Percentiles rank a stretch among this genome's conserved stretches.
phyloP scores from a whole-genome alignment of 2,888 invertebrate genomes.

The Sclerodermus sp. region DNA sequence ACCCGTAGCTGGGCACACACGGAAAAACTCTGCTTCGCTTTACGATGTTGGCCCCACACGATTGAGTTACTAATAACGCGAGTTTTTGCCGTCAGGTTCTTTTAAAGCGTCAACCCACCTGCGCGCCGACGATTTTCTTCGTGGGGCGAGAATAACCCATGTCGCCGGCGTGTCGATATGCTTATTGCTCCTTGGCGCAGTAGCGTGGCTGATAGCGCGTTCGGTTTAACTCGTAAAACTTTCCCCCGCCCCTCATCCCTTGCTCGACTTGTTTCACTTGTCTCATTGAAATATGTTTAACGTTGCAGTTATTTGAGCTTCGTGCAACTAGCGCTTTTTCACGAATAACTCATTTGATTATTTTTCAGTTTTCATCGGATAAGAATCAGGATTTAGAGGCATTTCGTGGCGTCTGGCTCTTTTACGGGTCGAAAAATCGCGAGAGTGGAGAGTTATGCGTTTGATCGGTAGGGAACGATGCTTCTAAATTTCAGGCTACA shows the following conservation, averaged over 20 bases:
- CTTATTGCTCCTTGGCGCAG: background rate
- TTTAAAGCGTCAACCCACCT: constrained; percentile 3
- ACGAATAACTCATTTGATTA: too few relatives aligned
- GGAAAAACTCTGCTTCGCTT: constrained; percentile 4
- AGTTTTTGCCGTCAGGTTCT: constrained; percentile 10
- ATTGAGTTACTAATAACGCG: constrained; percentile 20
- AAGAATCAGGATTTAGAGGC: too few relatives aligned
- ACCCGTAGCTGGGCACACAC: background rate
- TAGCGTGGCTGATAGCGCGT: too few relatives aligned
- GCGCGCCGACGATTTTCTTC: constrained; percentile 5
- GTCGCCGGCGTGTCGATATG: background rate
- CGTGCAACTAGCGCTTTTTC: too few relatives aligned
- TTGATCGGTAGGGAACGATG: constrained; percentile 4
- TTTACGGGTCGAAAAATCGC: background rate
- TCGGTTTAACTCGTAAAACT: too few relatives aligned
- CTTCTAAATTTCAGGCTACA: constrained; percentile 17
- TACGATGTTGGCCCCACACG: constrained; percentile 6
- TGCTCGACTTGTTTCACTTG: too few relatives aligned
- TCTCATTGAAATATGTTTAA: too few relatives aligned
- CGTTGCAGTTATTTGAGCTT: too few relatives aligned
- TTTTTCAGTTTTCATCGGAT: too few relatives aligned
- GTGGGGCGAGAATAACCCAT: background rate
- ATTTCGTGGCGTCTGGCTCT: too few relatives aligned
- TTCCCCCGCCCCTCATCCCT: too few relatives aligned
- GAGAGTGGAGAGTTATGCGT: constrained; percentile 5